Evolutionary conservation across 2,113 vertebrate species (phyloP), one percentile per base, ranked within the genome.

Genomic region (Heterotis niloticus): DNA sequence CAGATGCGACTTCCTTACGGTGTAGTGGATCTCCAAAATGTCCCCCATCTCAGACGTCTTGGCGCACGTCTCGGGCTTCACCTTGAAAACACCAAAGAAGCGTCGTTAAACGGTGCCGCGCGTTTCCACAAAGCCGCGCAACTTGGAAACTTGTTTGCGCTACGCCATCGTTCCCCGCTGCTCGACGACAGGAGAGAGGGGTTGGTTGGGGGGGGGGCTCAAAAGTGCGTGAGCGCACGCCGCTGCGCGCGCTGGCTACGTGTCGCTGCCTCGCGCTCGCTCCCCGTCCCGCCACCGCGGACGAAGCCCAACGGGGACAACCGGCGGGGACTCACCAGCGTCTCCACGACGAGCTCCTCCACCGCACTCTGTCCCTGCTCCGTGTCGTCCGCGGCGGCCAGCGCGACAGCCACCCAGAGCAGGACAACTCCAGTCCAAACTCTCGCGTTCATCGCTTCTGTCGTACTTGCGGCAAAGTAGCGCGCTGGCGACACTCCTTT

Each of bases 1-100:
- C 4, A 23, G 17, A 74, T 14, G 11, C 18, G n/a, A 54, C 20
- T 71, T 20, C 85, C 92, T 95, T 86, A 98, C 96, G 91, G 96
- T 98, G 89, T 98, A 98, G 86, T 98, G 96, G 83, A 98, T 95
- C 17, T 91, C 91, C 67, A 98, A 89, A 69, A 94, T 96, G 91
- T 98, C 96, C 82, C 96, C 96, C 82, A 91, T 85, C 7, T 83
- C 84, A 62, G 96, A 94, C 34, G 88, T 84, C 67, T 93, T 88
- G 26, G 88, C 86, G 78, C 96, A 98, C 79, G 88, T 91, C 75
- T 96, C 94, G 0, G 94, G 94, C 78, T 89, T 91, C 82, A 85
- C 89, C 93, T 94, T 77, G 66, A 68, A 77, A 28, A 81, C 59
- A 69, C n/a, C 66, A 65, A 77, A 82, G 17, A 44, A 54, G 66